These are phyloP conservation scores for Pseudopodoces humilis DNA, from an alignment of 2,113 vertebrate genomes.

Conservation along the genomic window DNA sequence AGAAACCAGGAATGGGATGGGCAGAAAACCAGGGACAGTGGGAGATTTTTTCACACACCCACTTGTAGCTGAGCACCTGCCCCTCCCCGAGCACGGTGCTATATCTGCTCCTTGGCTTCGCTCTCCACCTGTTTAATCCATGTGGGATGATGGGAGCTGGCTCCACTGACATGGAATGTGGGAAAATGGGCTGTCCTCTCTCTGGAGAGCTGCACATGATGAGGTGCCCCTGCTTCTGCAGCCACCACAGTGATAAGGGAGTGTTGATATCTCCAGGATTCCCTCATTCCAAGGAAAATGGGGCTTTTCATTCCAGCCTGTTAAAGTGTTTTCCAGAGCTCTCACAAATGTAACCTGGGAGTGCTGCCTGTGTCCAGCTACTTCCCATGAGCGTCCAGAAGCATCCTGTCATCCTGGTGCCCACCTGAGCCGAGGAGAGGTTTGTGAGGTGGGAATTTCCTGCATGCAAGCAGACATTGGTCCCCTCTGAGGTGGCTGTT, in stretches of 20 bases:
- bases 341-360: not conserved
- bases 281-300: not conserved
- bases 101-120: not conserved
- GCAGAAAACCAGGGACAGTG: not conserved
- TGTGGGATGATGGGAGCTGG: not conserved
- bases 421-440: fast-evolving
- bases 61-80: not conserved
- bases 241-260: slow-evolving; percentile 1
- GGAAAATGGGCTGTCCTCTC: not conserved
- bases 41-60: not conserved
- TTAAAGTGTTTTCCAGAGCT: not conserved
- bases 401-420: not conserved
- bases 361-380: not conserved
- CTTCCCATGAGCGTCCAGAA: not conserved
- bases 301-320: not conserved
- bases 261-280: slow-evolving; percentile 3
- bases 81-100: not conserved
- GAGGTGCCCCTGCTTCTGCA: slow-evolving; percentile 45
- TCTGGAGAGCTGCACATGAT: not conserved
- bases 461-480: not conserved
- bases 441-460: not conserved
- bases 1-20: slow-evolving; percentile 1
- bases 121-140: not conserved
- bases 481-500: not conserved
- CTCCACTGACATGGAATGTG: not conserved